Percentiles rank a stretch among this genome's conserved stretches.
These are phyloP conservation scores for Cylas formicarius DNA, from an alignment of 1,140 invertebrate genomes.

Conservation along the genomic window DNA sequence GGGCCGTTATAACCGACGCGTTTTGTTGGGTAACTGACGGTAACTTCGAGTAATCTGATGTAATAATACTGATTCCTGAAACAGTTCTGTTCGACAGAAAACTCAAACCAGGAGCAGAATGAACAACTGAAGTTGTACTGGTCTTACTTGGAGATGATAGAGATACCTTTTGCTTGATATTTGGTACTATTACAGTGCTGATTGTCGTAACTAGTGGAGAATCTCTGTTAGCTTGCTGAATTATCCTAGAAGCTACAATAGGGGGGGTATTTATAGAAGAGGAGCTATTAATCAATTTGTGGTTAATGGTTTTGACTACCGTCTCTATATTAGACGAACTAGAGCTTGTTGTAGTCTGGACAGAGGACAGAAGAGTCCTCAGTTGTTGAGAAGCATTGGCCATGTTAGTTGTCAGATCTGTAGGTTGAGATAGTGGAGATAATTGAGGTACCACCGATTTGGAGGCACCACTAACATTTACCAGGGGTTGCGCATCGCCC, in stretches of 20 bases:
- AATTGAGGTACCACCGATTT: slow-evolving; percentile 54
- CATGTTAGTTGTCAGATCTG: slow-evolving; percentile 61
- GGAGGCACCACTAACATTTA: slow-evolving; percentile 32
- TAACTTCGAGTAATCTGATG: slow-evolving; percentile 30
- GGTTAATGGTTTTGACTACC: slow-evolving; percentile 24
- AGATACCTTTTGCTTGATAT: slow-evolving; percentile 28
- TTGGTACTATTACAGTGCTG: slow-evolving; percentile 34
- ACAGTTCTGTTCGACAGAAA: slow-evolving; percentile 15
- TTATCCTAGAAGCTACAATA: slow-evolving; percentile 27
- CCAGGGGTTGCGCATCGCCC: slow-evolving; percentile 22
- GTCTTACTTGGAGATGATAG: slow-evolving; percentile 1
- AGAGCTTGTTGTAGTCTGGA: slow-evolving; percentile 42
- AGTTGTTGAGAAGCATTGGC: slow-evolving; percentile 62
- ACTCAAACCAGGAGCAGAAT: slow-evolving; percentile 24
- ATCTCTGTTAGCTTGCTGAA: slow-evolving; percentile 22
- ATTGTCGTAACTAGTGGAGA: slow-evolving; percentile 18
- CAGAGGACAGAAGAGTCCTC: slow-evolving; percentile 54
- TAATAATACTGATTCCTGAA: slow-evolving; percentile 25
- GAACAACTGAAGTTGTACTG: slow-evolving; percentile 37
- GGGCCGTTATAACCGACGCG: neutral
- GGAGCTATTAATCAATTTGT: slow-evolving; percentile 26
- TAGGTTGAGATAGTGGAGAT: slow-evolving; percentile 61
- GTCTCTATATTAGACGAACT: slow-evolving; percentile 32
- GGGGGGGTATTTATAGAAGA: slow-evolving; percentile 13
- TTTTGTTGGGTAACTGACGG: slow-evolving; percentile 20